Evolutionary conservation across 2,113 vertebrate species (phyloP).

Genomic region (Chaenogobius annularis): DNA sequence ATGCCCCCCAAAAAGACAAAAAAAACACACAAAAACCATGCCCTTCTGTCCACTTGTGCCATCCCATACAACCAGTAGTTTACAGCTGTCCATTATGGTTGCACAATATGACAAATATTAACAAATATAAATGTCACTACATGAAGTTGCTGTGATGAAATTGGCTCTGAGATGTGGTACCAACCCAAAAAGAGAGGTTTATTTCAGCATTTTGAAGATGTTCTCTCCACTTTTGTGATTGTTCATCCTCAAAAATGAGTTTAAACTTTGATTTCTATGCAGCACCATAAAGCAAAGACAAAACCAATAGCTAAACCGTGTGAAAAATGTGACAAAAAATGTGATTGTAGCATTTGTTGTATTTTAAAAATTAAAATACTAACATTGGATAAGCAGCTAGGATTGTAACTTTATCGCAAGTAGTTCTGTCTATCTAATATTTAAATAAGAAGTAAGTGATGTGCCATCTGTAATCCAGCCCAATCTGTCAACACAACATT

Average conservation of each 20-base stretch:
- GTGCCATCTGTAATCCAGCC: background rate
- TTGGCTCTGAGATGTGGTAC: background rate
- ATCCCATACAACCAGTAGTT: background rate
- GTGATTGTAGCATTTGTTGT: no score
- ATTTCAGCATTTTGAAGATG: background rate
- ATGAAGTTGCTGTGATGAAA: background rate
- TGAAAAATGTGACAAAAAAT: no score
- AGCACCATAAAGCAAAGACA: background rate
- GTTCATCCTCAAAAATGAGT: background rate
- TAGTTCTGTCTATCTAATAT: background rate
- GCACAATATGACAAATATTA: background rate
- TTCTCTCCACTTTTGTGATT: background rate
- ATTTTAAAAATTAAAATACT: no score
- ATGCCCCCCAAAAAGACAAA: conserved; percentile 12
- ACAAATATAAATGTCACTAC: background rate
- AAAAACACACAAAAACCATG: background rate
- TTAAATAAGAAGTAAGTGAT: background rate
- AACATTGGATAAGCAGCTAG: no score
- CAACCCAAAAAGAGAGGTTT: background rate
- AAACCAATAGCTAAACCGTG: no score
- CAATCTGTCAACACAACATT: background rate
- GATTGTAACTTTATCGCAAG: background rate
- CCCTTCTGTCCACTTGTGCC: conserved; percentile 22
- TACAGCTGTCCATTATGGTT: background rate
- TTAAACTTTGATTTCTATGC: background rate